phyloP scores from a whole-genome alignment of 2,888 invertebrate genomes.

The Lycophotia porphyrea region DNA sequence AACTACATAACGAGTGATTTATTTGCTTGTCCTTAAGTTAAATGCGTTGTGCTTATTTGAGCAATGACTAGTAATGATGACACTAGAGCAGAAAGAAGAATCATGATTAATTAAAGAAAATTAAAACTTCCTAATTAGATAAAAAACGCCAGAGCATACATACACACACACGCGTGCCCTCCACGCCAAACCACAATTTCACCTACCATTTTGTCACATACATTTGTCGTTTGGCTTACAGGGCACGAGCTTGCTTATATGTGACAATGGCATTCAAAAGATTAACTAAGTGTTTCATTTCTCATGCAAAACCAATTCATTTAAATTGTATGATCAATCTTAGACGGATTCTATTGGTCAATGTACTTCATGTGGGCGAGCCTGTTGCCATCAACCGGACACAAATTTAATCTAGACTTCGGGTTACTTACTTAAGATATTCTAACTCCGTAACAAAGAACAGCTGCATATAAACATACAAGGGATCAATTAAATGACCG shows the following conservation, averaged over 20 bases:
- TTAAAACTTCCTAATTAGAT: not conserved
- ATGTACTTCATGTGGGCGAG: not conserved
- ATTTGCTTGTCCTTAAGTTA: slow-evolving; percentile 3
- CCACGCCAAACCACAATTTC: no score
- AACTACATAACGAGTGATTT: slow-evolving; percentile 5
- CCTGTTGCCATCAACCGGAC: not conserved
- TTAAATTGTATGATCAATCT: not conserved
- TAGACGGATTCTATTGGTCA: no score
- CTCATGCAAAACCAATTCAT: not conserved
- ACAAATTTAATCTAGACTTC: not conserved
- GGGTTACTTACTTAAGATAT: not conserved
- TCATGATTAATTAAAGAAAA: not conserved
- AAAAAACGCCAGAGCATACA: no score
- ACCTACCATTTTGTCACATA: no score
- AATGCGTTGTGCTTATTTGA: not conserved
- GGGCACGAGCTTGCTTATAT: no score
- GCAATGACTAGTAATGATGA: not conserved
- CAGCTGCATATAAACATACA: slow-evolving; percentile 7
- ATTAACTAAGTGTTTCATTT: not conserved
- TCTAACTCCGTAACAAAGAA: not conserved
- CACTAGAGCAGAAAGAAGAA: not conserved
- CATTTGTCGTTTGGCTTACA: no score
- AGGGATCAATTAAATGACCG: slow-evolving; percentile 16
- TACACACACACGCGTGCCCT: no score
- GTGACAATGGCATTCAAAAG: no score